A percentile compares a stretch with the other conserved stretches of the same genome.
These are phyloP conservation scores for Ennomos quercinarius DNA, from an alignment of 2,888 invertebrate genomes.

Conservation along the genomic window DNA sequence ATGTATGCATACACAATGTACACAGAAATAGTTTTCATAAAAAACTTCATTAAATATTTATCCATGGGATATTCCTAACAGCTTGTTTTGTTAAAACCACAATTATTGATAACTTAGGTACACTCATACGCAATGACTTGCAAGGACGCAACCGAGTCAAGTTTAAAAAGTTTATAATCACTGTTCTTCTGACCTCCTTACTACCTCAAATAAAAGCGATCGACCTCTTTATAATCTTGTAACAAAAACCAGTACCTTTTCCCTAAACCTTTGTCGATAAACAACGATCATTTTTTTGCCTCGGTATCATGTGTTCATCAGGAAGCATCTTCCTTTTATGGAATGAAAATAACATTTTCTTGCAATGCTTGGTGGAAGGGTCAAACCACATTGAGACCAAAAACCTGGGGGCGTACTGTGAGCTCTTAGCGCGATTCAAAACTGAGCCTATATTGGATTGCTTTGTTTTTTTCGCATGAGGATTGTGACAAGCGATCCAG, in stretches of 20 bases:
- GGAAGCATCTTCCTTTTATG: slow-evolving; percentile 15
- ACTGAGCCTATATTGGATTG: too few relatives aligned
- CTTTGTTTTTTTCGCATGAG: too few relatives aligned
- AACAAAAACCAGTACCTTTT: slow-evolving; percentile 19
- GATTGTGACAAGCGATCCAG: too few relatives aligned
- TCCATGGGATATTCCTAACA: slow-evolving; percentile 5
- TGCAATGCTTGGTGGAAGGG: background rate
- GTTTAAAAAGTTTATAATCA: background rate
- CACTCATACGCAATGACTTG: slow-evolving; percentile 11
- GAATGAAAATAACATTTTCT: slow-evolving; percentile 21
- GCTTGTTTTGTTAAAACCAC: background rate
- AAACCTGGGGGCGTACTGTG: too few relatives aligned
- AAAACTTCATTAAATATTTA: slow-evolving; percentile 7
- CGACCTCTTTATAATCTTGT: slow-evolving; percentile 27
- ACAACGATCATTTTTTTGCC: slow-evolving; percentile 11
- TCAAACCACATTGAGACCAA: too few relatives aligned
- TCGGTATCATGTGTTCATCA: slow-evolving; percentile 23
- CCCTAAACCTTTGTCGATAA: slow-evolving; percentile 16
- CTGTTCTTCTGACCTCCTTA: slow-evolving; percentile 33
- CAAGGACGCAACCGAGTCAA: slow-evolving; percentile 12
- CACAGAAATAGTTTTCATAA: too few relatives aligned
- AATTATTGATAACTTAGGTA: background rate
- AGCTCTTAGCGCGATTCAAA: too few relatives aligned
- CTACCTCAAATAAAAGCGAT: slow-evolving; percentile 19
- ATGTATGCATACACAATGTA: background rate